Percentiles rank a stretch among this genome's conserved stretches.
Evolutionary conservation across 2,113 vertebrate species (phyloP).

Genomic region (Eonycteris spelaea): DNA sequence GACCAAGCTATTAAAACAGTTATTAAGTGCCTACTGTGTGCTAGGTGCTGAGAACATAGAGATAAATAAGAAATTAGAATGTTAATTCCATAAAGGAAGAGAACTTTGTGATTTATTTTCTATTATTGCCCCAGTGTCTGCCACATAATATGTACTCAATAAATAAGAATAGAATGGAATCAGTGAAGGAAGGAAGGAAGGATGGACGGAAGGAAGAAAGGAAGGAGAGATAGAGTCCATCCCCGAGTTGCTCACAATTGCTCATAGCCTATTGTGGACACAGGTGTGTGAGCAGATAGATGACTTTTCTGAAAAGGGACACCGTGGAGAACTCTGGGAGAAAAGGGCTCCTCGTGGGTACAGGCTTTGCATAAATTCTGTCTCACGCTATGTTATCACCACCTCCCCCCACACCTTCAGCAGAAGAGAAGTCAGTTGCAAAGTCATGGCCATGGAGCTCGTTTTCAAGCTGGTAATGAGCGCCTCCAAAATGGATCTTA

Average conservation of each 20-base stretch:
- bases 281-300: background rate
- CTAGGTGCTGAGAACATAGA: background rate
- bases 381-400: background rate
- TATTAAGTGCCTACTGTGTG: background rate
- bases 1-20: background rate
- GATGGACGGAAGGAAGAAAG: constrained; percentile 47
- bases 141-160: background rate
- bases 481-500: background rate
- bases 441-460: background rate
- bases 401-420: no score
- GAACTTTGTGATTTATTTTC: background rate
- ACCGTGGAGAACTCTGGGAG: background rate
- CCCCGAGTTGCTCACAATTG: background rate
- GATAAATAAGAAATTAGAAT: background rate
- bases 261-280: background rate
- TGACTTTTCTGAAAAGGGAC: background rate
- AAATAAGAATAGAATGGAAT: background rate
- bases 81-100: background rate
- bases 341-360: background rate
- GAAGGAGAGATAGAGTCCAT: background rate
- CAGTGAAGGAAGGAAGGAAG: constrained; percentile 5
- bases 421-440: background rate
- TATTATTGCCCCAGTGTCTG: background rate
- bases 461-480: background rate
- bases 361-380: background rate